Conservation (phyloP, 2,888 invertebrate genomes). For the Cheilosia impressa region DNA sequence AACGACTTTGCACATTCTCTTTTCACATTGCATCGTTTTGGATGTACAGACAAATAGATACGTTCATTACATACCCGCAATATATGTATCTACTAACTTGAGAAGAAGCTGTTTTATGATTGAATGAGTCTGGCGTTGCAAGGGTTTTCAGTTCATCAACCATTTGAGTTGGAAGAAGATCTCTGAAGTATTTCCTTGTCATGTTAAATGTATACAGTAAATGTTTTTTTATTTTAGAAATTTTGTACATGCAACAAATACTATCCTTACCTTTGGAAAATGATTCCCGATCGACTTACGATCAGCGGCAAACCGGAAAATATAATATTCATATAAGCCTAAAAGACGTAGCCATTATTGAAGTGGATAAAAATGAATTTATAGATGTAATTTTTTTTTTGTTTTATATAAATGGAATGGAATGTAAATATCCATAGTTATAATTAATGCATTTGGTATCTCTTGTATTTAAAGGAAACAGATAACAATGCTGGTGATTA, state of each 20-base stretch:
- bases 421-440: background rate
- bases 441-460: slow-evolving; percentile 79
- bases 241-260: slow-evolving; percentile 14
- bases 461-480: slow-evolving; percentile 77
- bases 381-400: slow-evolving; percentile 76
- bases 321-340: slow-evolving; percentile 91
- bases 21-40: too few relatives aligned
- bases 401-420: background rate
- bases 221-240: background rate
- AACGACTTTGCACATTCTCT: too few relatives aligned
- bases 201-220: slow-evolving; percentile 3
- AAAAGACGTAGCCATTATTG: slow-evolving; percentile 91
- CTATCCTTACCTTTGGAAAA: slow-evolving; percentile 17
- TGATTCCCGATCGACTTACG: slow-evolving; percentile 80
- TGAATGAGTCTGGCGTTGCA: too few relatives aligned
- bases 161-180: slow-evolving; percentile 7
- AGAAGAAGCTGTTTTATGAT: too few relatives aligned
- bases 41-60: too few relatives aligned
- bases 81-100: too few relatives aligned
- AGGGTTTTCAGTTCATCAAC: background rate
- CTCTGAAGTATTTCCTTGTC: background rate
- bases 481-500: slow-evolving; percentile 80
- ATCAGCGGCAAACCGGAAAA: slow-evolving; percentile 91
- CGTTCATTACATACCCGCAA: too few relatives aligned
- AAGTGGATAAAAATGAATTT: slow-evolving; percentile 81